phyloP scores from a whole-genome alignment of 2,113 vertebrate genomes.

The Calypte anna region DNA sequence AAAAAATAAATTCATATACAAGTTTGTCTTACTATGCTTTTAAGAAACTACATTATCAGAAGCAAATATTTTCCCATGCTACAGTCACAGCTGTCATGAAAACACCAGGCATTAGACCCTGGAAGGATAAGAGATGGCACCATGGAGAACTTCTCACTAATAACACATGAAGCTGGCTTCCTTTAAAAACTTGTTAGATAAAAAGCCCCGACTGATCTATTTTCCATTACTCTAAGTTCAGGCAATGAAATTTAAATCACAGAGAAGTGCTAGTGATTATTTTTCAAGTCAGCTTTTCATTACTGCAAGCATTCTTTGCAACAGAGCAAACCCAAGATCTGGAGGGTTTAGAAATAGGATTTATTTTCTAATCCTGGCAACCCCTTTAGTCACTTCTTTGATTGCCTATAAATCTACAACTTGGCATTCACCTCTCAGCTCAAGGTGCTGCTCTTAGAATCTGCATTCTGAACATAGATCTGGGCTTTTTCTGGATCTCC shows the following conservation, averaged over 20 bases:
- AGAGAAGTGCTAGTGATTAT: slow-evolving; percentile 50
- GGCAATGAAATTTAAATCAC: slow-evolving; percentile 59
- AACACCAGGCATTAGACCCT: neutral
- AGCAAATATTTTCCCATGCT: neutral
- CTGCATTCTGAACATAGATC: neutral
- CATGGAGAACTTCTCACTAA: slow-evolving; percentile 15
- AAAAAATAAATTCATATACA: neutral
- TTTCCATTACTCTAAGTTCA: slow-evolving; percentile 17
- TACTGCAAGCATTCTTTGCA: neutral
- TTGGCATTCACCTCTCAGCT: neutral
- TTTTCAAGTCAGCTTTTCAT: slow-evolving; percentile 54
- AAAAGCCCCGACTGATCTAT: slow-evolving; percentile 52
- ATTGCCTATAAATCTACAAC: neutral
- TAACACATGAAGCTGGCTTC: slow-evolving; percentile 7
- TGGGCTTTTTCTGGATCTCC: neutral
- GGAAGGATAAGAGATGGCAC: neutral
- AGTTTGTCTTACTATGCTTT: neutral
- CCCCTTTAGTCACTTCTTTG: neutral
- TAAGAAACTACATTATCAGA: neutral
- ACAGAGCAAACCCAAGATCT: neutral
- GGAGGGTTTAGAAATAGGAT: neutral
- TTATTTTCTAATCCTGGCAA: neutral
- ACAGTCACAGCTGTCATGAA: neutral
- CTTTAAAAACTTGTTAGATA: slow-evolving; percentile 31
- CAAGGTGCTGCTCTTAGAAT: neutral